Conservation (phyloP, 1,140 invertebrate genomes). For the Dermatophagoides farinae region DNA sequence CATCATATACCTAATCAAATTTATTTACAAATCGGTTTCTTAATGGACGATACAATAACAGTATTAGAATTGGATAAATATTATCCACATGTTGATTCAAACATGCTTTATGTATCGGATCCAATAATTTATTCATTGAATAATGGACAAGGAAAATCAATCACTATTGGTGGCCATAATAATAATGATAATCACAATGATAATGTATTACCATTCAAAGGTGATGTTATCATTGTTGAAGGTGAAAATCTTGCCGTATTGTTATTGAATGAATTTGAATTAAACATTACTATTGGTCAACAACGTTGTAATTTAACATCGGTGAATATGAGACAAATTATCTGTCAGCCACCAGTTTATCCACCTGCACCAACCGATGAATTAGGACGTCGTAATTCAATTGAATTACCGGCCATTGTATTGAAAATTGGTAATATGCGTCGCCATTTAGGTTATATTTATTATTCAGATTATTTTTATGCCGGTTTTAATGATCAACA, state of each 20-base stretch:
- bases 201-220: constrained; percentile 52
- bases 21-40: constrained; percentile 49
- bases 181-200: constrained; percentile 6
- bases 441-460: constrained; percentile 18
- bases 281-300: constrained; percentile 74
- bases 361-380: constrained; percentile 72
- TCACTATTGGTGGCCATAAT: background rate
- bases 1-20: constrained; percentile 22
- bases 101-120: constrained; percentile 72
- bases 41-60: constrained; percentile 81
- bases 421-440: constrained; percentile 30
- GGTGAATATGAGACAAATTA: constrained; percentile 59
- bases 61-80: constrained; percentile 70
- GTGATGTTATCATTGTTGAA: constrained; percentile 84
- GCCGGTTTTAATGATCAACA: background rate
- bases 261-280: constrained; percentile 75
- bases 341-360: constrained; percentile 65
- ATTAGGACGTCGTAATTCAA: constrained; percentile 43
- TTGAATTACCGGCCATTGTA: constrained; percentile 60
- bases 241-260: constrained; percentile 63
- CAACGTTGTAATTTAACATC: constrained; percentile 77
- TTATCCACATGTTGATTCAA: constrained; percentile 50
- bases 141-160: constrained; percentile 3
- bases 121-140: constrained; percentile 47
- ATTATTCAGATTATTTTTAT: constrained; percentile 15